Base-by-base conservation (phyloP, 2,888 invertebrate genomes). In the Mythimna pallens region DNA sequence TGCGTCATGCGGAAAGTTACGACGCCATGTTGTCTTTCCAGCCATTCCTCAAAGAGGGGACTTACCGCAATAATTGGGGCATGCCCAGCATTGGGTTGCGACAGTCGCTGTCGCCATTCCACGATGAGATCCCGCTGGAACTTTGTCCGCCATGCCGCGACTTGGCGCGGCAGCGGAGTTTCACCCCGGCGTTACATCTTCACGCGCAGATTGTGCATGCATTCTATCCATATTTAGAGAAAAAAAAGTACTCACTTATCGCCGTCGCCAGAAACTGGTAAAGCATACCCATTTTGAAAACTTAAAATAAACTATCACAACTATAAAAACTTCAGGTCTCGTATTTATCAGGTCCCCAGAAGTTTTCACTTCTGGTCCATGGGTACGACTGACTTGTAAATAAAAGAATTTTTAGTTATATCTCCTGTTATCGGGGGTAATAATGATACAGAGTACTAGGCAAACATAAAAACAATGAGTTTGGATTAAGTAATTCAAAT, bases 381-480 rank as follows among this genome's bases (percentile, higher is more conserved):
- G n/a, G n/a, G 20, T 59, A 22, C 36, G 50, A 84, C 84, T 82
- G 66, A 50, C 30, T 43, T 0, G 36, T 43, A 59, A 47, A 62
- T 67, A 47, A 55, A 30, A 62, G 0, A 20, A 3, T 71, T 80
- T 83, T 71, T 63, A 30, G 62, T 73, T 80, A 80, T 84, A 82
- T 84, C 71, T 74, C 50, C 34, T 59, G 77, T 80, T 82, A 84
- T 84, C 84, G 65, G 20, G 43, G 36, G 65, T 50, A 50, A 61
- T 72, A 47, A 73, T 62, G 30, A 47, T 70, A 22, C 61, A 52
- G 61, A 57, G 65, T 76, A 79, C 83, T 66, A 74, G 68, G 73
- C 78, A 81, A 84, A 84, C 74, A 81, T 70, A 72, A 78, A 70
- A 52, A 65, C 50, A 67, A 82, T 71, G 61, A 67, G 30, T 47